These are phyloP conservation scores for Phyllopteryx taeniolatus DNA, from an alignment of 2,113 vertebrate species.

Conservation along the genomic window DNA sequence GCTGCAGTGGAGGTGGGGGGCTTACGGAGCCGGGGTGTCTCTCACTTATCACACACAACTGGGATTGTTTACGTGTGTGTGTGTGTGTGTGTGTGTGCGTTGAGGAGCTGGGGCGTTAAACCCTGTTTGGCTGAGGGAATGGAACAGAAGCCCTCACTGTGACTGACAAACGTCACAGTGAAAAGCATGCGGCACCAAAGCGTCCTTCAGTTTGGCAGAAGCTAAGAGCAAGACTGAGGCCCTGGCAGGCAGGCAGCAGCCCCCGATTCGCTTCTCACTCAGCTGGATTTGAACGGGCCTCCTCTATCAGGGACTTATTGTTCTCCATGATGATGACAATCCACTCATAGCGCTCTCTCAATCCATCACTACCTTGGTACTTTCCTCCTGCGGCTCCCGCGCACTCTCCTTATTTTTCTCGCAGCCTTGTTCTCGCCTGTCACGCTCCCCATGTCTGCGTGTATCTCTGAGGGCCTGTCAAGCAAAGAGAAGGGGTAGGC, in stretches of 20 bases:
- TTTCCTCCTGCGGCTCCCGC: constrained; percentile 17
- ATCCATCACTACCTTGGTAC: constrained; percentile 45
- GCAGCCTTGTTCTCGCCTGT: constrained; percentile 15
- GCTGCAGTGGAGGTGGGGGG: constrained; percentile 62
- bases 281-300: constrained; percentile 39
- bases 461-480: constrained; percentile 45
- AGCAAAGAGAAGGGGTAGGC: constrained; percentile 26
- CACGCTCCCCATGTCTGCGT: constrained; percentile 21
- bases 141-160: constrained; percentile 63
- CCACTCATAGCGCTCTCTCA: constrained; percentile 37
- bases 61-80: constrained; percentile 55
- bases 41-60: constrained; percentile 56
- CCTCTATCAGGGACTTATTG: constrained; percentile 55
- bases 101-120: constrained; percentile 30
- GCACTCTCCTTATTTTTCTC: constrained; percentile 31
- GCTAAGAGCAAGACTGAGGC: constrained; percentile 59
- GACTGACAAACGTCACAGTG: constrained; percentile 53
- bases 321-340: constrained; percentile 54
- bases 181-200: constrained; percentile 61
- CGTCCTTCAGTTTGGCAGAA: constrained; percentile 62
- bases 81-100: constrained; percentile 19
- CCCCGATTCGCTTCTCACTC: constrained; percentile 15
- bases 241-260: constrained; percentile 37
- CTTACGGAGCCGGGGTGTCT: constrained; percentile 48
- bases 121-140: constrained; percentile 43